Evolutionary conservation across 2,888 invertebrate genomes (phyloP).

Genomic region (Papilio elwesi): DNA sequence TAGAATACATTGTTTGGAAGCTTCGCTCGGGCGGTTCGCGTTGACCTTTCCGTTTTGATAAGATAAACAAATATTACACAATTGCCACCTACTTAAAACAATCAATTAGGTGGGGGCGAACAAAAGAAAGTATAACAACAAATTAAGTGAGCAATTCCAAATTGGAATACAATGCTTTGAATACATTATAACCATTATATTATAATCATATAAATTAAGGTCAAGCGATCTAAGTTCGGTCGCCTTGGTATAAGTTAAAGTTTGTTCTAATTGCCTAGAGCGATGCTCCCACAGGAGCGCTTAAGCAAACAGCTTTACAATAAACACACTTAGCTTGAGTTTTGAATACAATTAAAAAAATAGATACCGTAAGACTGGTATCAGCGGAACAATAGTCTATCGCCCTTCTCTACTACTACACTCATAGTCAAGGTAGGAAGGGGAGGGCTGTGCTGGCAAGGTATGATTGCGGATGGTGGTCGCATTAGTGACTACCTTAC

Average conservation of each 20-base stretch:
- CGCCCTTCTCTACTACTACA: too few species aligned
- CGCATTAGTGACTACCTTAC: not conserved
- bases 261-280: not conserved
- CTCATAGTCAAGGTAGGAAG: too few species aligned
- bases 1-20: slow-evolving; percentile 64
- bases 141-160: not conserved
- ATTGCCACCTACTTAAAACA: slow-evolving; percentile 43
- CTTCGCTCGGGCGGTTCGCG: slow-evolving; percentile 62
- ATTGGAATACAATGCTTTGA: not conserved
- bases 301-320: not conserved
- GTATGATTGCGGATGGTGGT: not conserved
- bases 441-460: too few species aligned
- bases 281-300: not conserved
- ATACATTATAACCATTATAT: not conserved
- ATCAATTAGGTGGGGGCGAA: slow-evolving; percentile 30
- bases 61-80: slow-evolving; percentile 70
- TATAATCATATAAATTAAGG: not conserved
- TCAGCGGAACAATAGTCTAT: too few species aligned
- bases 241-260: not conserved
- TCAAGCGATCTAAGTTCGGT: not conserved
- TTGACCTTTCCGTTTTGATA: slow-evolving; percentile 79
- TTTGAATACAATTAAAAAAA: not conserved
- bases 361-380: too few species aligned
- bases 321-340: not conserved
- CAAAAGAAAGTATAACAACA: slow-evolving; percentile 31